Evolutionary conservation across 2,113 vertebrate genomes (phyloP).

Genomic region (Cnemophilus loriae): DNA sequence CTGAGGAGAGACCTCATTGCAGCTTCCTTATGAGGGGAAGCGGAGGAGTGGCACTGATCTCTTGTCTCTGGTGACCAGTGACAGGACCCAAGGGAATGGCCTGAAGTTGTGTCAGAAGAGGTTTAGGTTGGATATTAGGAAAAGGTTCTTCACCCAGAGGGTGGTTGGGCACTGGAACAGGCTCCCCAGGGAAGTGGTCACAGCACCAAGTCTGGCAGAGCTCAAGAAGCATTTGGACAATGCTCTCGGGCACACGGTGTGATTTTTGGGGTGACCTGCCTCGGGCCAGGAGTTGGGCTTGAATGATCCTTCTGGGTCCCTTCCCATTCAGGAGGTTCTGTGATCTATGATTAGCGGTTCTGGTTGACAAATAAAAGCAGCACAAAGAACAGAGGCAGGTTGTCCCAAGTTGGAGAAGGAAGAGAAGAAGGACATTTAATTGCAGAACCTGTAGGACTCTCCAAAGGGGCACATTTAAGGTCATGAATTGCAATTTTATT

Average conservation of each 20-base stretch:
- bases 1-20: background rate
- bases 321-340: background rate
- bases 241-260: accelerated
- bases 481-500: background rate
- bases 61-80: background rate
- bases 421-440: background rate
- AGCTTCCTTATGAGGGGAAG: background rate
- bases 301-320: background rate
- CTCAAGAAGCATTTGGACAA: background rate
- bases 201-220: background rate
- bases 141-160: background rate
- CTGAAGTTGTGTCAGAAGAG: background rate
- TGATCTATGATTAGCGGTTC: background rate
- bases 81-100: accelerated
- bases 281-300: background rate
- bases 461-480: background rate
- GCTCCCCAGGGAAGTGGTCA: background rate
- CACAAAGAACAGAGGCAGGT: background rate
- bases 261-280: background rate
- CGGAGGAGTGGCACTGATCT: background rate
- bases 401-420: background rate
- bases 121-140: background rate
- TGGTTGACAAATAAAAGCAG: background rate
- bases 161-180: accelerated
- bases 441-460: background rate